Evolutionary conservation across 2,888 invertebrate species (phyloP).

Genomic region (Antheraea yamamai): DNA sequence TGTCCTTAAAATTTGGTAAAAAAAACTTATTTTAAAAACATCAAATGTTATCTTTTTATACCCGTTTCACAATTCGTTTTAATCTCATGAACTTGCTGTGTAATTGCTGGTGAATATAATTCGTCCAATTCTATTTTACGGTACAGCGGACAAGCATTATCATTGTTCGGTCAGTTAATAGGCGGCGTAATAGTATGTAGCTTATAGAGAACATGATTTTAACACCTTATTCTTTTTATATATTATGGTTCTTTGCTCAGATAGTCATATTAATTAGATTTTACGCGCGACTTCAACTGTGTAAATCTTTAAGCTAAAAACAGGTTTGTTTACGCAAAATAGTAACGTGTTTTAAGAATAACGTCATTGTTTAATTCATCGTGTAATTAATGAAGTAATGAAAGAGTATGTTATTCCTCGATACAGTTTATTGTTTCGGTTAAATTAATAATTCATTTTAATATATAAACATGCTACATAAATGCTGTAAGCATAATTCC

Average conservation of each 20-base stretch:
- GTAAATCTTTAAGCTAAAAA: not conserved
- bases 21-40: not conserved
- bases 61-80: not conserved
- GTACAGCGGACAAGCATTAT: conserved; percentile 26
- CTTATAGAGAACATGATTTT: not conserved
- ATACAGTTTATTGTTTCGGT: not conserved
- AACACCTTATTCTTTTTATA: conserved; percentile 9
- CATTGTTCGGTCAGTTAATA: conserved; percentile 24
- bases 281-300: not conserved
- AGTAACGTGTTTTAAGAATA: not conserved
- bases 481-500: not conserved
- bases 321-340: not conserved
- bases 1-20: too few relatives aligned
- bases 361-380: not conserved
- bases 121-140: conserved; percentile 22
- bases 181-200: conserved; percentile 15
- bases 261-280: not conserved
- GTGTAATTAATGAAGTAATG: not conserved
- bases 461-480: not conserved
- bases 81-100: not conserved
- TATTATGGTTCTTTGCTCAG: not conserved
- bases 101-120: not conserved
- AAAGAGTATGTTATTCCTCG: not conserved
- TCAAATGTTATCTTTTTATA: not conserved
- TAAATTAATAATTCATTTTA: not conserved